Percentiles rank a stretch among this genome's conserved stretches.
These are phyloP conservation scores for Glaucidium brasilianum DNA, from an alignment of 2,113 vertebrate species.

Conservation along the genomic window DNA sequence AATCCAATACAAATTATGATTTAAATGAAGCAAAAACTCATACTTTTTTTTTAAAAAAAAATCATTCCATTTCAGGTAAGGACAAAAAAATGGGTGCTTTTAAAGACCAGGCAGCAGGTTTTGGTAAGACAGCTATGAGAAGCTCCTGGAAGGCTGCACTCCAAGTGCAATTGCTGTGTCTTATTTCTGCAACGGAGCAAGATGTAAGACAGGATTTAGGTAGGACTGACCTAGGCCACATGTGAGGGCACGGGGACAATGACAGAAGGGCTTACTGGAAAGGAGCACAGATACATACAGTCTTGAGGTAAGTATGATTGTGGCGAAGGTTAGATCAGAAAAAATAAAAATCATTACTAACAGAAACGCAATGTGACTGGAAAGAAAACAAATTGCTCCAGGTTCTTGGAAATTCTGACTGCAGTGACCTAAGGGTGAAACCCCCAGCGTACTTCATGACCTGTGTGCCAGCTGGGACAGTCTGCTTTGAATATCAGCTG, in stretches of 20 bases:
- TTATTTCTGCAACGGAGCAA: neutral
- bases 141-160: neutral
- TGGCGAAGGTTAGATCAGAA: neutral
- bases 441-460: neutral
- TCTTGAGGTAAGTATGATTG: neutral
- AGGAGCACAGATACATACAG: neutral
- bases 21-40: neutral
- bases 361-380: neutral
- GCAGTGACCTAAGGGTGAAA: neutral
- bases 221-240: neutral
- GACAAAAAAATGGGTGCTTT: neutral
- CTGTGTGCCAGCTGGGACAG: neutral
- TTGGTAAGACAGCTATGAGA: neutral
- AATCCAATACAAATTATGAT: neutral
- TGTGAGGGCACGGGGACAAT: neutral
- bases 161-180: neutral
- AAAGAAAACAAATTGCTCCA: neutral
- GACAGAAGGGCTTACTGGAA: neutral
- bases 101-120: neutral
- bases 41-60: neutral
- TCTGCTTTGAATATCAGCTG: neutral
- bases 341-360: neutral
- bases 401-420: neutral
- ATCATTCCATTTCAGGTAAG: neutral
- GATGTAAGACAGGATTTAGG: neutral